phyloP scores from a whole-genome alignment of 2,113 vertebrate genomes.

The Odocoileus virginianus region DNA sequence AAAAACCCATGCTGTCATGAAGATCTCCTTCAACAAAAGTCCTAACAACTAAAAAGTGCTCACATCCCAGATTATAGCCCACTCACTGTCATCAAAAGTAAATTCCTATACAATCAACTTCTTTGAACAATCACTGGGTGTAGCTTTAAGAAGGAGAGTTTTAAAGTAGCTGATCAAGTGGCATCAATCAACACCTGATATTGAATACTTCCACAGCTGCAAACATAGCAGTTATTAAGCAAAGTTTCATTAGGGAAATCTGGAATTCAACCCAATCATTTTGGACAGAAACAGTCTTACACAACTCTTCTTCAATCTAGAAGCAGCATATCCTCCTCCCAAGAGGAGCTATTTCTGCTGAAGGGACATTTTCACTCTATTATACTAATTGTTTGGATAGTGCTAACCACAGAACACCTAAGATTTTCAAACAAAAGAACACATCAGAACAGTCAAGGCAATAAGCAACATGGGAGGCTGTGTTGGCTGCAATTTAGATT shows the following conservation, averaged over 20 bases:
- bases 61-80: not conserved
- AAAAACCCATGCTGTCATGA: not conserved
- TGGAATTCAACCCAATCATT: conserved; percentile 36
- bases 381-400: conserved; percentile 41
- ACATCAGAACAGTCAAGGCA: not conserved
- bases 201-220: not conserved
- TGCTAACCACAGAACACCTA: conserved; percentile 34
- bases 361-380: conserved; percentile 38
- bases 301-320: conserved; percentile 40
- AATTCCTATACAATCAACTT: not conserved
- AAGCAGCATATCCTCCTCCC: not conserved
- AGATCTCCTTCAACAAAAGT: not conserved
- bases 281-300: conserved; percentile 37
- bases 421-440: conserved; percentile 1
- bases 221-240: conserved; percentile 26
- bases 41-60: not conserved
- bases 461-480: not conserved
- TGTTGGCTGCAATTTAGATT: not conserved
- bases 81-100: not conserved
- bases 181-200: conserved; percentile 12
- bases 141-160: not conserved
- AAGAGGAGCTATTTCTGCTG: conserved; percentile 46
- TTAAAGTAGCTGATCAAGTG: conserved; percentile 8
- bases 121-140: not conserved
- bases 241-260: conserved; percentile 36